Conservation (phyloP, 2,113 vertebrate genomes). For the Tychaedon coryphoeus region DNA sequence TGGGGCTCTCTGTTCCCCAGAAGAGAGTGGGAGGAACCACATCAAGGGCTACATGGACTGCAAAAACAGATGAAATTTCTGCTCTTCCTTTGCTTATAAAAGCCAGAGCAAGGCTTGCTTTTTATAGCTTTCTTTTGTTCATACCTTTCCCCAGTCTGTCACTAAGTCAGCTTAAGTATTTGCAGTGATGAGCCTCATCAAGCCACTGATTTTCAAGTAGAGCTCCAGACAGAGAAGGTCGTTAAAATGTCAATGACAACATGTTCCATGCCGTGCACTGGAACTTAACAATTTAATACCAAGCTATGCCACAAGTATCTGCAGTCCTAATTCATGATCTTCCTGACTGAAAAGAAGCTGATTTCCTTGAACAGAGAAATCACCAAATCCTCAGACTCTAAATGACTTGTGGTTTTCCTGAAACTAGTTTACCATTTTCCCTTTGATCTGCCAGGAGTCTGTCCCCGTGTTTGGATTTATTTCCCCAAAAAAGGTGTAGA, state of each 20-base stretch:
- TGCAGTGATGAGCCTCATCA: neutral
- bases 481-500: neutral
- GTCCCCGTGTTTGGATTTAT: neutral
- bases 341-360: neutral
- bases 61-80: neutral
- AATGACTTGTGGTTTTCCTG: neutral
- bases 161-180: neutral
- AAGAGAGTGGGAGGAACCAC: neutral
- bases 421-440: neutral
- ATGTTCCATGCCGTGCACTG: neutral
- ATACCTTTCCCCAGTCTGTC: neutral
- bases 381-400: neutral
- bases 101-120: neutral
- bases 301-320: neutral
- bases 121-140: neutral
- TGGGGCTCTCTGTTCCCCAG: neutral
- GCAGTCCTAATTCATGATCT: neutral
- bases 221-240: neutral
- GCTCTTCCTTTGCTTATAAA: neutral
- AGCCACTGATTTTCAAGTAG: constrained; percentile 2
- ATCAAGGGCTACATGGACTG: neutral
- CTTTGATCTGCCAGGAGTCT: neutral
- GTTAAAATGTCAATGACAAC: constrained; percentile 3
- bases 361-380: neutral
- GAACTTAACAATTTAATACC: neutral